Conservation (phyloP, 2,797 vertebrate species). For the Linurgus olivaceus region DNA sequence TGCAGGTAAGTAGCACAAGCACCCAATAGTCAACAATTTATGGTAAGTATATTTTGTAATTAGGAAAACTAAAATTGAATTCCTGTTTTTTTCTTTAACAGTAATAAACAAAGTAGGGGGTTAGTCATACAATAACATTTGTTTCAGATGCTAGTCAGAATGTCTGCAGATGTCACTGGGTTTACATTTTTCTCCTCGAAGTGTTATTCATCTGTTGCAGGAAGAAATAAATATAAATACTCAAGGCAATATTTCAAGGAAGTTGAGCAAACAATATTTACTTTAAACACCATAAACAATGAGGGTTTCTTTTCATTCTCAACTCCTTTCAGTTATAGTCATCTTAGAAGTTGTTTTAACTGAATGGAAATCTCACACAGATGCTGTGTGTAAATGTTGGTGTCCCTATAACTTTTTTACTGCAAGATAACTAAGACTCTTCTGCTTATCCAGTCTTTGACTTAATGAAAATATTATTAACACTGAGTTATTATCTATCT, state of each 20-base stretch:
- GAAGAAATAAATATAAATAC: slow-evolving; percentile 7
- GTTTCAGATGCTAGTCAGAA: not conserved
- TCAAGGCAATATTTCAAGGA: not conserved
- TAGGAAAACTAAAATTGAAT: not conserved
- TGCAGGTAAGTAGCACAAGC: slow-evolving; percentile 59
- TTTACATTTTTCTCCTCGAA: not conserved
- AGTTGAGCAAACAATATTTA: not conserved
- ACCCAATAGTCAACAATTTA: not conserved
- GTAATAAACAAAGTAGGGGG: not conserved
- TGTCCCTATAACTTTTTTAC: not conserved
- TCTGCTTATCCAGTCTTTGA: not conserved
- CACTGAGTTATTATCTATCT: not conserved
- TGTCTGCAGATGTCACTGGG: not conserved
- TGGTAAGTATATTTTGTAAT: slow-evolving; percentile 9
- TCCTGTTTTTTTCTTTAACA: not conserved
- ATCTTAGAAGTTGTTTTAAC: not conserved
- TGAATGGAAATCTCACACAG: not conserved
- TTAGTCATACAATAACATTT: not conserved
- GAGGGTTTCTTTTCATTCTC: not conserved
- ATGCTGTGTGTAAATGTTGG: not conserved
- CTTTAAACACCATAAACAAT: not conserved
- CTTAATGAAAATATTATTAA: not conserved
- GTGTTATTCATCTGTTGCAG: not conserved
- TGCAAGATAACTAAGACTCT: not conserved
- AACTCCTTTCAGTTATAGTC: not conserved